Evolutionary conservation across 1,140 invertebrate species (phyloP), one percentile per base, ranked within the genome.

Genomic region (Zophobas atratus): DNA sequence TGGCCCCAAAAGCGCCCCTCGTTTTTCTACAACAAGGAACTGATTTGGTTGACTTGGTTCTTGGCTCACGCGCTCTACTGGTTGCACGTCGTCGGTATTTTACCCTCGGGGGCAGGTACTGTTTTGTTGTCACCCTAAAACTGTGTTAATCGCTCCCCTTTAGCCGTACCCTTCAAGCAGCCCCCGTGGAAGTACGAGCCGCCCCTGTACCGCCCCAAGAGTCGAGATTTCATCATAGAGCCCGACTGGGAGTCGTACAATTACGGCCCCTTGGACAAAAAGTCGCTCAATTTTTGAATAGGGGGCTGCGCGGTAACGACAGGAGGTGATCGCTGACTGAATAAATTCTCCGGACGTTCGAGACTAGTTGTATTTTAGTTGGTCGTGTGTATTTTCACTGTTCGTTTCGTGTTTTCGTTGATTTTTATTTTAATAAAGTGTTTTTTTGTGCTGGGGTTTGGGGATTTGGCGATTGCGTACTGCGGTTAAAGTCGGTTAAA

Each of bases 181-280:
- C 84, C 84, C 0, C 80, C 80, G 2, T 85, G 83, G 83, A 81
- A 71, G 6, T 82, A 77, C 70, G 77, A 73, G 51, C 67, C 46
- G 4, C 80, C 77, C 6, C 53, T 83, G 5, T 82, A 75, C 33
- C 82, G 77, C 75, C 82, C 84, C 1, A 77, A 79, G 75, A 82
- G 79, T 51, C 79, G 81, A 57, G 84, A 85, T 78, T 85, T 81
- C 41, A 82, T 84, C 55, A 85, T 85, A 56, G 84, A 85, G 77
- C 84, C 84, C 1, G 84, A 85, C 79, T 85, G 84, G 84, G 79
- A 83, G 53, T 82, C 83, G 53, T 6, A 60, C 8, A 43, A 72
- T 51, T 53, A 32, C 39, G 20, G 3, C 0, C 20, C 0, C 20
- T 2, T 67, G 1, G 60, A 67, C 1, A 67, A 67, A 67, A 38